Evolutionary conservation across 2,113 vertebrate genomes (phyloP), one percentile per base, ranked within the genome.

Genomic region (Cephalopholis sonnerati): DNA sequence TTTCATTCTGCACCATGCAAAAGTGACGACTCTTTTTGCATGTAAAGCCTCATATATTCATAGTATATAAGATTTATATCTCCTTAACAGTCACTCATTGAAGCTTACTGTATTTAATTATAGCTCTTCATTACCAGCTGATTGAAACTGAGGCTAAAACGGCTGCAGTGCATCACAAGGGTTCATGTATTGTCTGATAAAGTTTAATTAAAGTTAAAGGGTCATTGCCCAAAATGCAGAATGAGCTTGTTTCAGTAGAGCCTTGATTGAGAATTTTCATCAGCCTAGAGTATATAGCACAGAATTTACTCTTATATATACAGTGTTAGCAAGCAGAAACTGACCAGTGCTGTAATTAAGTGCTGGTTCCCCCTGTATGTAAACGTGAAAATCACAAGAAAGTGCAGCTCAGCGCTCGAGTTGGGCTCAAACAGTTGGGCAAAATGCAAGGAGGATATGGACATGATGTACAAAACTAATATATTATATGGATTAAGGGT

Each of bases 71-170:
- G 53, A 58, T 46, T 32, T 4, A 10, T 6, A 64, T 57, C 27
- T 64, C n/a, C 72, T 73, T n/a, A 51, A 67, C 10, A 58, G 50
- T 48, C 11, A 72, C 44, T 61, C 27, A 76, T 22, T 74, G 5
- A 80, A 55, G 55, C 32, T 58, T 57, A 65, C 54, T 24, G 65
- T 54, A 69, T 77, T 51, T 77, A 77, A 65, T 81, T 76, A 82
- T 9, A 24, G 54, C 24, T 51, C 44, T 79, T 29, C 6, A 55
- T 67, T 58, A 79, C 41, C 24, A 0, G 15, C 54, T 54, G 70
- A 82, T 17, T 73, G 27, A 53, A 76, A 36, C 62, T 22, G 15
- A 48, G 13, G 61, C 24, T 62, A n/a, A 32, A 69, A 54, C 8
- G 0, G 50, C n/a, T 44, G 51, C 76, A 39, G 55, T 75, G 55